Base-by-base conservation (phyloP, 1,140 invertebrate genomes). In the Eulimnadia texana region DNA sequence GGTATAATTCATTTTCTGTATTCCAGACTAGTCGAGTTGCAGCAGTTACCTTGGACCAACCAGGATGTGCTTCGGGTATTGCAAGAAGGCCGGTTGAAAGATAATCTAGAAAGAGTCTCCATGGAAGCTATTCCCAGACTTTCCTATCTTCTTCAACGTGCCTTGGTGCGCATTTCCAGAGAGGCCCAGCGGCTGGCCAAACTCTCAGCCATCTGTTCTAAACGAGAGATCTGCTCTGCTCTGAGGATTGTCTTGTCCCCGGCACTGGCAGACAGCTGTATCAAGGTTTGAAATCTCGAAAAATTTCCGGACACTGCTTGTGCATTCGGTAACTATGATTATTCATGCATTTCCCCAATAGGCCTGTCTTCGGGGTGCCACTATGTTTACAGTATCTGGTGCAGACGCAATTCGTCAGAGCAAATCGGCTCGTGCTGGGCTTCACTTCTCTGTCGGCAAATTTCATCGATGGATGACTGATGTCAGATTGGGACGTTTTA, bases 401-500 rank as follows among this genome's bases (percentile, higher is more conserved):
- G 33, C 33, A 3, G 79, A 81, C 57, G 82, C 85, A 24, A 70
- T 88, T 29, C 80, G 84, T 65, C 84, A 91, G 68, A 88, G 85
- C 58, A 92, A 91, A 68, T 84, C 86, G 6, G 80, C 84, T 0
- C 74, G 89, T 53, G 88, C 88, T 0, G 88, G 88, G 1, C 78
- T 92, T 2, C 84, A 88, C 64, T 73, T 93, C 23, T 84, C 86
- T 20, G 86, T 92, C 0, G 90, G 90, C 11, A 74, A 86, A 64
- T 92, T 93, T 72, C 84, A 90, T 67, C 75, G 88, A 10, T 93
- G 90, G 89, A 92, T 93, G 88, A 80, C 82, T 13, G 89, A 93
- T 70, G 85, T 89, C 0, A 78, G 85, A 61, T 77, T 93, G 10
- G 88, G 87, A 1, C 82, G 84, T 66, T 91, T 90, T 71, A 80